phyloP scores from a whole-genome alignment of 2,888 invertebrate genomes.

The Acrobasis suavella region DNA sequence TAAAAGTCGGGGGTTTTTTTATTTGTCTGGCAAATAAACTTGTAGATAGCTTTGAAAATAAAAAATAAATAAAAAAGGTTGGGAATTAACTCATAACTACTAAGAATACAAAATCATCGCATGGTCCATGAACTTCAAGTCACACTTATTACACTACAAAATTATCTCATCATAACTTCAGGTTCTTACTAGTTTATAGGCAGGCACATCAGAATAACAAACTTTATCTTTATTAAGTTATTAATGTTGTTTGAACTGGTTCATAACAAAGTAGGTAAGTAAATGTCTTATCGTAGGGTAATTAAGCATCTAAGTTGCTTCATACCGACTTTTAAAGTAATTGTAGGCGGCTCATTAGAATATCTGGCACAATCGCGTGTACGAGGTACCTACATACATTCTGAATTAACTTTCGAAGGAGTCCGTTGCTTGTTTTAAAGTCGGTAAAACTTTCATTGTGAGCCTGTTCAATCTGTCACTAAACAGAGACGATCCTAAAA shows the following conservation, averaged over 20 bases:
- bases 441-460: no score
- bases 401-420: conserved; percentile 1
- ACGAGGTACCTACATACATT: background rate
- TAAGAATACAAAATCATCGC: no score
- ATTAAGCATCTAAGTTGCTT: conserved; percentile 4
- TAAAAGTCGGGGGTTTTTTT: no score
- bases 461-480: no score
- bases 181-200: background rate
- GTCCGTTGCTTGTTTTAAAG: background rate
- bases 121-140: no score
- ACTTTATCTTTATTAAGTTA: no score
- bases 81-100: no score
- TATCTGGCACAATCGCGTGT: conserved; percentile 7
- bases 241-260: conserved; percentile 2
- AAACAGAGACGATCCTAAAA: no score
- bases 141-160: no score
- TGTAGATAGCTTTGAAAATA: no score
- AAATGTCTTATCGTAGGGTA: conserved; percentile 2
- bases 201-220: background rate
- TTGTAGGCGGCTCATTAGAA: background rate
- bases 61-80: no score
- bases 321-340: conserved; percentile 4
- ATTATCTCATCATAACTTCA: background rate
- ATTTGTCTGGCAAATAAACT: no score
- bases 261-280: conserved; percentile 2